These are phyloP conservation scores for Hoplodrina ambigua DNA, from an alignment of 2,888 invertebrate genomes.

Conservation along the genomic window DNA sequence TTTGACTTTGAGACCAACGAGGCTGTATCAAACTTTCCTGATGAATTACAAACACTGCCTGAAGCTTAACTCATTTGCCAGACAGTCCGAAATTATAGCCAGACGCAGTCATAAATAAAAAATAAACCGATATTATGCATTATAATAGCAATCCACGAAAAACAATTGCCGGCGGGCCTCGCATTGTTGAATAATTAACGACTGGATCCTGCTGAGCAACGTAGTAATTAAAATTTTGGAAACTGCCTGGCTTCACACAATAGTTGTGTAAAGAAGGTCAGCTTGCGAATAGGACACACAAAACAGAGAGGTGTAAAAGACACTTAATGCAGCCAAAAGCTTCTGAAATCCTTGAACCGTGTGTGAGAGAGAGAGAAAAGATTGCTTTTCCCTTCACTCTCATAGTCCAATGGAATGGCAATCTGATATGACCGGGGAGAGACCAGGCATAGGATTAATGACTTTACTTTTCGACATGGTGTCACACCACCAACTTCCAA, in stretches of 20 bases:
- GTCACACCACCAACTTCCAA: too few relatives aligned
- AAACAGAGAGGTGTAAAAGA: too few relatives aligned
- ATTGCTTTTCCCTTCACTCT: too few relatives aligned
- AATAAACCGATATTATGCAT: conserved; percentile 56
- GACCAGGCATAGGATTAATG: too few relatives aligned
- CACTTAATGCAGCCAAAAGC: too few relatives aligned
- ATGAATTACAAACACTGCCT: conserved; percentile 22
- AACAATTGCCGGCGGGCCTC: conserved; percentile 61
- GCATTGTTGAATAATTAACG: conserved; percentile 67
- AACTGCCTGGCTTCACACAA: conserved; percentile 44
- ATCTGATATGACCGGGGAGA: too few relatives aligned
- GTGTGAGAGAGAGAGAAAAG: too few relatives aligned
- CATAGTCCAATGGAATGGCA: too few relatives aligned
- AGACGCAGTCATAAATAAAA: conserved; percentile 43
- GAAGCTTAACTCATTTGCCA: conserved; percentile 44
- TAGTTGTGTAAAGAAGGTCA: not conserved
- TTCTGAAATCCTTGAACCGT: too few relatives aligned
- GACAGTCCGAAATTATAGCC: conserved; percentile 47
- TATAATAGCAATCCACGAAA: conserved; percentile 65
- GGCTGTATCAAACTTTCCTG: conserved; percentile 21
- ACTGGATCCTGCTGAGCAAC: conserved; percentile 53
- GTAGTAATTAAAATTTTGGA: conserved; percentile 68
- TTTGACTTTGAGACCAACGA: too few relatives aligned
- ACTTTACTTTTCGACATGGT: too few relatives aligned
- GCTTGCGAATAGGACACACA: too few relatives aligned